These are phyloP conservation scores for Gymnocephalus cernua DNA, from an alignment of 2,113 vertebrate genomes.

Conservation along the genomic window DNA sequence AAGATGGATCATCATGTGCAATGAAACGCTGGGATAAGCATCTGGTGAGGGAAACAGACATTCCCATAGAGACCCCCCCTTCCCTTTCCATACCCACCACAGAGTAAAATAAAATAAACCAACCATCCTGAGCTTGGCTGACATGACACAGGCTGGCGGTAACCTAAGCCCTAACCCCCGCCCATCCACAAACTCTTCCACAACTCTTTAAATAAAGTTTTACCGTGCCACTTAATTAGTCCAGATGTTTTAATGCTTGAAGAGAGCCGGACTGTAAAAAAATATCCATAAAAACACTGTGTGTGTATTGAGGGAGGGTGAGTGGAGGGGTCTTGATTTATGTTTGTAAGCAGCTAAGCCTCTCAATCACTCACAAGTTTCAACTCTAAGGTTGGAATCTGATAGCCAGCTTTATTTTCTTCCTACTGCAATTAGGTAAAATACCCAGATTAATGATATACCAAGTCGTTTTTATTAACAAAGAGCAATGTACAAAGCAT, in stretches of 20 bases:
- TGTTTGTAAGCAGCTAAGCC: conserved; percentile 39
- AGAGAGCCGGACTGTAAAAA: conserved; percentile 45
- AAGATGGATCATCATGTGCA: conserved; percentile 58
- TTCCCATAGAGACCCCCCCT: conserved; percentile 55
- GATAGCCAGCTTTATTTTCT: not conserved
- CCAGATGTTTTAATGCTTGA: conserved; percentile 80
- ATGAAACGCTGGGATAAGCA: conserved; percentile 63
- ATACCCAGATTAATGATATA: not conserved
- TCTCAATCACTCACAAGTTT: conserved; percentile 40
- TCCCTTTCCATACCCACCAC: conserved; percentile 57
- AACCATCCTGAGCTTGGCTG: conserved; percentile 62
- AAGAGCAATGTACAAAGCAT: not conserved
- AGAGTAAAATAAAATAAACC: conserved; percentile 77
- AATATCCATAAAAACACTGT: conserved; percentile 52
- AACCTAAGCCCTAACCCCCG: conserved; percentile 57
- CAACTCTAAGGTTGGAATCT: not conserved
- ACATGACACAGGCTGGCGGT: conserved; percentile 61
- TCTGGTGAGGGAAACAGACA: conserved; percentile 66
- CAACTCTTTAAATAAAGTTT: conserved; percentile 77
- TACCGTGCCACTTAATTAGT: conserved; percentile 65
- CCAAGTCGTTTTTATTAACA: not conserved
- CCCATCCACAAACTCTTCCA: conserved; percentile 47
- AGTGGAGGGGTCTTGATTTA: conserved; percentile 36
- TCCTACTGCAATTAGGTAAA: not conserved
- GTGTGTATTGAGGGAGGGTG: conserved; percentile 18